Evolutionary conservation across 1,140 invertebrate species (phyloP).

Genomic region (Drosophila pallidifrons): DNA sequence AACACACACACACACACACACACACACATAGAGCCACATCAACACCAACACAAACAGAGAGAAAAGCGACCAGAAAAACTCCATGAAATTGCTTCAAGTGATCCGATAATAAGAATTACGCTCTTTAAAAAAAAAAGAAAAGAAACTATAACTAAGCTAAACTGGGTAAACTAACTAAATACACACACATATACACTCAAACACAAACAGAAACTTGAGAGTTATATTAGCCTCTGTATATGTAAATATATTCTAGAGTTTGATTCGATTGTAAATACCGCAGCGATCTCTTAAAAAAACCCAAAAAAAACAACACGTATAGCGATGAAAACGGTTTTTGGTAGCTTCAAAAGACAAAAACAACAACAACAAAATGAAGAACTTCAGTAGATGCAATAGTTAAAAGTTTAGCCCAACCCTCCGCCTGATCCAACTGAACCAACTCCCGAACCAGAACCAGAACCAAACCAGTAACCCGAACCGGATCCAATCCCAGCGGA

Average conservation of each 20-base stretch:
- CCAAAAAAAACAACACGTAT: slow-evolving; percentile 6
- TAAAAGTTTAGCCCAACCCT: slow-evolving; percentile 6
- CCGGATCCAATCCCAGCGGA: slow-evolving; percentile 32
- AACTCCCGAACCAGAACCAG: slow-evolving; percentile 4
- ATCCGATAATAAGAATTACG: slow-evolving; percentile 80
- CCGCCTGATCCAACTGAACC: background rate
- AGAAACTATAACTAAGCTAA: slow-evolving; percentile 62
- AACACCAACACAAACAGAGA: slow-evolving; percentile 23
- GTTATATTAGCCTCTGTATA: slow-evolving; percentile 68
- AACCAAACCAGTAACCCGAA: slow-evolving; percentile 6
- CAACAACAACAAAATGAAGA: slow-evolving; percentile 9
- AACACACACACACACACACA: slow-evolving; percentile 23
- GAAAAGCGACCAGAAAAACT: slow-evolving; percentile 63
- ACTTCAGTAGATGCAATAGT: slow-evolving; percentile 44
- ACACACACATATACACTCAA: slow-evolving; percentile 26
- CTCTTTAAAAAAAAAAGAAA: slow-evolving; percentile 28
- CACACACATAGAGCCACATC: slow-evolving; percentile 18
- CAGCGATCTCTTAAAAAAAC: slow-evolving; percentile 28
- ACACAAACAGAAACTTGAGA: slow-evolving; percentile 27
- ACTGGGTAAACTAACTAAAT: slow-evolving; percentile 40
- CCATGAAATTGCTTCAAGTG: slow-evolving; percentile 79
- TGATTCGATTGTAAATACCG: slow-evolving; percentile 75
- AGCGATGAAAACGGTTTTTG: slow-evolving; percentile 32
- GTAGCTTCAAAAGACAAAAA: slow-evolving; percentile 38
- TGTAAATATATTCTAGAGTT: slow-evolving; percentile 65